Conservation (phyloP, 2,797 vertebrate species). For the Megalops cyprinoides region DNA sequence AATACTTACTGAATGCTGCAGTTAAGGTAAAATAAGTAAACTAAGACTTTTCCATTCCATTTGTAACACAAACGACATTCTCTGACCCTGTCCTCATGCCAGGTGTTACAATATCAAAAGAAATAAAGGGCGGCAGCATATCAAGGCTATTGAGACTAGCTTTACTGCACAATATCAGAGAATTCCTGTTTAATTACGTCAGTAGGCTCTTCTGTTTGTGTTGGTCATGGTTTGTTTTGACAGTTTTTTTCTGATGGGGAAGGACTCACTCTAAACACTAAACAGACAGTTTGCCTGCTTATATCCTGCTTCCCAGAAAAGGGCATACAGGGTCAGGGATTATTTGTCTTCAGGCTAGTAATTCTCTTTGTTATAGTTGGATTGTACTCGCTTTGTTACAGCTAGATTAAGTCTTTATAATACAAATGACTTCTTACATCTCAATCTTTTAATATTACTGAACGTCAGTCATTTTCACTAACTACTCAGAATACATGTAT, state of each 20-base stretch:
- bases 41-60: not conserved
- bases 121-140: not conserved
- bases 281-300: constrained; percentile 19
- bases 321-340: constrained; percentile 30
- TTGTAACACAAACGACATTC: not conserved
- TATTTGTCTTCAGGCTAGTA: constrained; percentile 28
- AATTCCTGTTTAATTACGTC: constrained; percentile 40
- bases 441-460: not conserved
- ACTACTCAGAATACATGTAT: not conserved
- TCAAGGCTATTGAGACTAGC: constrained; percentile 12
- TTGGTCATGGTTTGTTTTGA: constrained; percentile 29
- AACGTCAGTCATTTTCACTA: not conserved
- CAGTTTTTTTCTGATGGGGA: constrained; percentile 44
- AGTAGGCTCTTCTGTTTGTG: constrained; percentile 20
- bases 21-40: no score
- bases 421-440: no score
- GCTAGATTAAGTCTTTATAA: not conserved
- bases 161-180: constrained; percentile 18
- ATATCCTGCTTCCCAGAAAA: constrained; percentile 13
- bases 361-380: constrained; percentile 39
- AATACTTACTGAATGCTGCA: no score
- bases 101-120: not conserved
- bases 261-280: constrained; percentile 49
- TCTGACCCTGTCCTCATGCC: not conserved
- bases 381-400: not conserved